These are phyloP conservation scores for Hozukius guyotensis DNA, from an alignment of 2,797 vertebrate species.

Conservation along the genomic window DNA sequence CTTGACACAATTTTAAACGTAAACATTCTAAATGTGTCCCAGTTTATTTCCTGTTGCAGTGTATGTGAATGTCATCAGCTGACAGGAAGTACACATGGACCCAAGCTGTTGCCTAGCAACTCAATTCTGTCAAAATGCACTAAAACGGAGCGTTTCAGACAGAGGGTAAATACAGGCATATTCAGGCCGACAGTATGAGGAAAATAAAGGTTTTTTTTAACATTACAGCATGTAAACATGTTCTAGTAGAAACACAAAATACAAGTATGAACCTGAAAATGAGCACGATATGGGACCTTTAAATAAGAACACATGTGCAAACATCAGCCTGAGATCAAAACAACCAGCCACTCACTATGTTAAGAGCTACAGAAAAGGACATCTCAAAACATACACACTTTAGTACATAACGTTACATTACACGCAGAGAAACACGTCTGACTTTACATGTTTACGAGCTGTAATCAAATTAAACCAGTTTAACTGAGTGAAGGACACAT, in stretches of 20 bases:
- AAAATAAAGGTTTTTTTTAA: no score
- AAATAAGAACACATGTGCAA: not conserved
- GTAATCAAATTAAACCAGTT: not conserved
- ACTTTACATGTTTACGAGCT: not conserved
- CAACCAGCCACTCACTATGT: not conserved
- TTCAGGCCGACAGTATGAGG: no score
- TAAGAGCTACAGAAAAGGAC: not conserved
- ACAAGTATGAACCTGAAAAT: no score
- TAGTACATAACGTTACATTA: not conserved
- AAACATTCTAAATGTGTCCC: no score
- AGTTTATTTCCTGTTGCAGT: no score
- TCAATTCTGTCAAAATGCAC: fast-evolving
- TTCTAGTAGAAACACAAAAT: no score
- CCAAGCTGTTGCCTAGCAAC: no score
- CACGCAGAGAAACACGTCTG: not conserved
- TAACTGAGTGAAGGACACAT: not conserved
- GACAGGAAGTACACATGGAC: no score
- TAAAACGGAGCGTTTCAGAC: no score
- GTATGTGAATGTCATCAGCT: no score
- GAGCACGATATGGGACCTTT: not conserved
- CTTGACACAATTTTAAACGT: fast-evolving
- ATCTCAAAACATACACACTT: not conserved
- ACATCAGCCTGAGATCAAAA: not conserved
- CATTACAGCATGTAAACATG: no score
- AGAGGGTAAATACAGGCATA: no score